A percentile compares a stretch with the other conserved stretches of the same genome.
Conservation (phyloP, 1,140 invertebrate genomes). For the Hylyphantes graminicola region DNA sequence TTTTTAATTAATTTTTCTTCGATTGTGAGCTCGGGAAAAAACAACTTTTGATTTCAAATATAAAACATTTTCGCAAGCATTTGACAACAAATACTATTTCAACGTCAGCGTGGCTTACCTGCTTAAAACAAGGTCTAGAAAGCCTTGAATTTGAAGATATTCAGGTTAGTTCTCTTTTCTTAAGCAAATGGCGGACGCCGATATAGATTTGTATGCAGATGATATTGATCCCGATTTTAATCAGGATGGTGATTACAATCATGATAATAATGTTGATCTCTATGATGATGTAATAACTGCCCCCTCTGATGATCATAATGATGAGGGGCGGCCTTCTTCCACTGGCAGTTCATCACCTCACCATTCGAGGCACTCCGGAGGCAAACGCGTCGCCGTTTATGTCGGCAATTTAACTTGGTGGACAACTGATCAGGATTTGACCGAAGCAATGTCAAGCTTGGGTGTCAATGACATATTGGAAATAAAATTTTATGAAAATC, state of each 20-base stretch:
- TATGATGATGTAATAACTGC: conserved; percentile 95
- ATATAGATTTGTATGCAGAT: conserved; percentile 96
- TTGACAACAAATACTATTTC: conserved; percentile 16
- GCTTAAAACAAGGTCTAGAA: not conserved
- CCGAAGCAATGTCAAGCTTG: conserved; percentile 84
- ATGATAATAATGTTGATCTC: conserved; percentile 75
- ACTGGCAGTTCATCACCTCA: conserved; percentile 43
- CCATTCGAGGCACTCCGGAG: conserved; percentile 37
- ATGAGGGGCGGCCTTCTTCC: conserved; percentile 47
- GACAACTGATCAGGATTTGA: conserved; percentile 97
- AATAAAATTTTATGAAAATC: conserved; percentile 99
- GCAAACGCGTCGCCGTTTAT: conserved; percentile 74
- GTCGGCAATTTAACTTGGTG: conserved; percentile 95
- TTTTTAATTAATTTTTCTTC: not conserved
- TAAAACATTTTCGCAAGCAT: not conserved
- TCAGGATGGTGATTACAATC: conserved; percentile 74
- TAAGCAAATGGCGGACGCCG: conserved; percentile 66
- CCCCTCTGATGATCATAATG: conserved; percentile 71
- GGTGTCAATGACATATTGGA: conserved; percentile 95
- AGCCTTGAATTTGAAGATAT: not conserved
- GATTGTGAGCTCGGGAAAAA: conserved; percentile 6
- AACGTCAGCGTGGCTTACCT: not conserved
- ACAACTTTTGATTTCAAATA: not conserved
- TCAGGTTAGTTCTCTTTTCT: not conserved
- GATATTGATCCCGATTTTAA: conserved; percentile 96